phyloP scores from a whole-genome alignment of 2,113 vertebrate species.

The Paramormyrops kingsleyae region DNA sequence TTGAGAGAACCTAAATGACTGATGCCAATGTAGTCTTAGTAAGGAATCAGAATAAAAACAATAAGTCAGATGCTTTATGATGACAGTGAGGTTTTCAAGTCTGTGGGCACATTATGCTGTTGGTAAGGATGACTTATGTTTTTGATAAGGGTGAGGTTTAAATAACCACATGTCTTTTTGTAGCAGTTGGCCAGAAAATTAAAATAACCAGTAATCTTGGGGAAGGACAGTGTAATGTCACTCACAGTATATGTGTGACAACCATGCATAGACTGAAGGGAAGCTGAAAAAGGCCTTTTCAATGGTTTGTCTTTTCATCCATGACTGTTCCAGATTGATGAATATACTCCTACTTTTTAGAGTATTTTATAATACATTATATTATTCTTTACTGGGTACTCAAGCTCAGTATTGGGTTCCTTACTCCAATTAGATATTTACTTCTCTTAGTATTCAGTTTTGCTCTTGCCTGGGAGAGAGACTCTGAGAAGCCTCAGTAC shows the following conservation, averaged over 20 bases:
- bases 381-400: not conserved
- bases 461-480: not conserved
- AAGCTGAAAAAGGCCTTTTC: not conserved
- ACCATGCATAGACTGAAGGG: not conserved
- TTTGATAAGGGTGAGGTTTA: not conserved
- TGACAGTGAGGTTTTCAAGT: not conserved
- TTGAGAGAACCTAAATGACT: not conserved
- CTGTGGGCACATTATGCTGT: not conserved
- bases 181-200: not conserved
- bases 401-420: not conserved
- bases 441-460: not conserved
- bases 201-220: not conserved
- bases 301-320: not conserved
- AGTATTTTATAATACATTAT: not conserved
- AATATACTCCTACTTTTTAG: not conserved
- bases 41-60: not conserved
- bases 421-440: constrained; percentile 1
- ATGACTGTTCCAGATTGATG: not conserved
- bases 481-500: not conserved
- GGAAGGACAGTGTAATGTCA: not conserved
- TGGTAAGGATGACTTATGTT: not conserved
- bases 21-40: not conserved
- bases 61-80: not conserved
- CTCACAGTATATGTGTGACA: not conserved
- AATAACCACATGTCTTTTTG: not conserved